phyloP scores from a whole-genome alignment of 1,140 invertebrate species.

The Ips nitidus region DNA sequence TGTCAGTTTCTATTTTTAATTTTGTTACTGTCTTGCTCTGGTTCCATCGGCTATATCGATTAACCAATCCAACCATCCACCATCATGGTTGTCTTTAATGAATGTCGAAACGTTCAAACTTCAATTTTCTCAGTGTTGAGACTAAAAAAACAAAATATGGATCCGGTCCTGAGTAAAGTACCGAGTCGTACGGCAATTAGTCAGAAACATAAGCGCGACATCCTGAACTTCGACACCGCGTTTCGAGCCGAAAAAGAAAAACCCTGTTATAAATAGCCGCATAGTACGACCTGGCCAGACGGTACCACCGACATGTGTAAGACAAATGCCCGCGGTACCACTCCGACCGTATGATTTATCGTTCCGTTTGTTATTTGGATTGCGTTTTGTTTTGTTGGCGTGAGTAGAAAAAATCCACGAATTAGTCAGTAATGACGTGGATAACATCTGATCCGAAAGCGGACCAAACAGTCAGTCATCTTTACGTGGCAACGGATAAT shows the following conservation, averaged over 20 bases:
- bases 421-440: not conserved
- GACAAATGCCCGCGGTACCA: conserved; percentile 16
- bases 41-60: too few species aligned
- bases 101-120: too few species aligned
- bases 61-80: too few species aligned
- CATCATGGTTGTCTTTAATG: too few species aligned
- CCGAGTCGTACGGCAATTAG: conserved; percentile 16
- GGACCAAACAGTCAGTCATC: not conserved
- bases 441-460: not conserved
- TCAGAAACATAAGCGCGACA: conserved; percentile 32
- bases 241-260: conserved; percentile 19
- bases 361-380: not conserved
- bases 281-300: conserved; percentile 9
- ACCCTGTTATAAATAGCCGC: conserved; percentile 25
- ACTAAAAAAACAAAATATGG: not conserved
- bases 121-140: too few species aligned
- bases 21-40: too few species aligned
- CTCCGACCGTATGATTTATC: conserved; percentile 10
- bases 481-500: not conserved
- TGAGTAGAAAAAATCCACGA: not conserved
- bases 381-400: not conserved
- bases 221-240: conserved; percentile 32
- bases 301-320: conserved; percentile 22
- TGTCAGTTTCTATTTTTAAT: too few species aligned
- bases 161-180: conserved; percentile 5